Conservation (phyloP, 2,888 invertebrate species). For the Drosophila meridionalis region DNA sequence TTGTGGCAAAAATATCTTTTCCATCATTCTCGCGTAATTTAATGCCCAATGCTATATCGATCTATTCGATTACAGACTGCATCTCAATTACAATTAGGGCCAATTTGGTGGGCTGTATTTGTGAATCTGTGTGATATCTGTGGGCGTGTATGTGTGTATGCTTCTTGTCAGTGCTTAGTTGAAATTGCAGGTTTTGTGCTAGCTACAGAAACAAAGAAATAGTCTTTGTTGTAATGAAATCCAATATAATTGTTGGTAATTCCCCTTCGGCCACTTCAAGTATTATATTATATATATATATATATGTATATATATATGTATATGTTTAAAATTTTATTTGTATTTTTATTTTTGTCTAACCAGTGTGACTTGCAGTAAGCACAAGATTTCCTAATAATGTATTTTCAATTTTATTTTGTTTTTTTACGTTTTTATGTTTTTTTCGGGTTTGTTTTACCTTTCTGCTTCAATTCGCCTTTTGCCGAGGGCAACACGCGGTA, state of each 20-base stretch:
- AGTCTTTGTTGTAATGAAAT: constrained; percentile 58
- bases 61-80: constrained; percentile 43
- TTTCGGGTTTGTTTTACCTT: constrained; percentile 54
- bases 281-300: not conserved
- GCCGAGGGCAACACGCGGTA: constrained; percentile 21
- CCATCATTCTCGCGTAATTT: constrained; percentile 51
- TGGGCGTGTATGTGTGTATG: constrained; percentile 3
- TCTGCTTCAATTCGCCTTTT: constrained; percentile 38
- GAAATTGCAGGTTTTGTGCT: constrained; percentile 33
- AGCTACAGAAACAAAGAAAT: constrained; percentile 27
- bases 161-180: constrained; percentile 8
- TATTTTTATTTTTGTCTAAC: not conserved
- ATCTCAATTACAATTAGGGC: constrained; percentile 74
- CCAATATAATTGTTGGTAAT: constrained; percentile 65
- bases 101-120: constrained; percentile 36
- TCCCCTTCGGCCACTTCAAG: not conserved
- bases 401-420: constrained; percentile 15
- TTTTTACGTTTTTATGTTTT: constrained; percentile 15
- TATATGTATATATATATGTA: not conserved
- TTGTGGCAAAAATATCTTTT: constrained; percentile 16
- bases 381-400: not conserved
- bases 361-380: not conserved
- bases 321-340: too few relatives aligned
- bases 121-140: not conserved
- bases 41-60: constrained; percentile 57